phyloP scores from a whole-genome alignment of 2,797 vertebrate genomes.

The Avahi laniger region DNA sequence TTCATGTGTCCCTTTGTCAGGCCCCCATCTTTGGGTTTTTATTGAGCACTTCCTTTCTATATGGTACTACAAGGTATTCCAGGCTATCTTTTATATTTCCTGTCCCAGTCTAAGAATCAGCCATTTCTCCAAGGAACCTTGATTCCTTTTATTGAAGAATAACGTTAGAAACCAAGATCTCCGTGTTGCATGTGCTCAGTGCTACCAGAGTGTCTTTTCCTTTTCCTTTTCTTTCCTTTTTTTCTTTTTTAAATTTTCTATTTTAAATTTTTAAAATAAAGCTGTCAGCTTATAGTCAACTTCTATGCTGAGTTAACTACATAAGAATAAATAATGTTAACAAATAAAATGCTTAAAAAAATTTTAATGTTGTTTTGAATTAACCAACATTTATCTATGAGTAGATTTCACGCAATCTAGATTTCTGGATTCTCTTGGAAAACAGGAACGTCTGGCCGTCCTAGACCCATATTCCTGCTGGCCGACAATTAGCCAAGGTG shows the following conservation, averaged over 20 bases:
- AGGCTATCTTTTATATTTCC: not conserved
- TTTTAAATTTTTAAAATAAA: not conserved
- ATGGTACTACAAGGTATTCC: not conserved
- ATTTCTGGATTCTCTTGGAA: not conserved
- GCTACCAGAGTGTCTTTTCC: not conserved
- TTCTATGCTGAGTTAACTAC: not conserved
- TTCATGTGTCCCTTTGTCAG: not conserved
- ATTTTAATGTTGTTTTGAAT: not conserved
- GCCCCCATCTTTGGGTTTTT: not conserved
- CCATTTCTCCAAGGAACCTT: not conserved
- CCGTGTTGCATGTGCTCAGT: not conserved
- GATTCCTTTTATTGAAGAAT: not conserved
- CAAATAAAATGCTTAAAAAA: not conserved
- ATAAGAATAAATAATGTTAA: not conserved
- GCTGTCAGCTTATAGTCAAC: not conserved
- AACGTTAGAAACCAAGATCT: not conserved
- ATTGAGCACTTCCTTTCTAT: not conserved
- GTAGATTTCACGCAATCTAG: not conserved
- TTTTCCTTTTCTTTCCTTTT: not conserved
- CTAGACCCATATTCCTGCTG: not conserved
- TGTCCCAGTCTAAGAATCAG: not conserved
- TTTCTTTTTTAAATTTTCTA: not conserved
- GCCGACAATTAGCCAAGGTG: not conserved
- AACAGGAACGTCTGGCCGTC: not conserved
- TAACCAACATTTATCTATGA: not conserved